Evolutionary conservation across 2,888 invertebrate species (phyloP).

Genomic region (Smittia aterrima): DNA sequence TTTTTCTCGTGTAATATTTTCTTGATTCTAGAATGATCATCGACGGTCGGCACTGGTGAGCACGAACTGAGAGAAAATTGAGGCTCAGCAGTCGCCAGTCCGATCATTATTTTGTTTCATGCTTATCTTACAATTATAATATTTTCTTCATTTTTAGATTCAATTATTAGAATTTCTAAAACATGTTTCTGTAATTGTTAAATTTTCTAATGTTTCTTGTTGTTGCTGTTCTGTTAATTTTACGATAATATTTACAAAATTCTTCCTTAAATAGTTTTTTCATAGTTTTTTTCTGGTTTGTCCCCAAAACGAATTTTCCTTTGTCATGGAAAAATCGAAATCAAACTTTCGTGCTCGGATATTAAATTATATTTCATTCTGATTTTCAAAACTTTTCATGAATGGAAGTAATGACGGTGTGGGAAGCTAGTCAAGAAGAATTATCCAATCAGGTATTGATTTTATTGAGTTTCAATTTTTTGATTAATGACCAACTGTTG

Average conservation of each 20-base stretch:
- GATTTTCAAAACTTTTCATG: too few species aligned
- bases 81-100: background rate
- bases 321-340: too few species aligned
- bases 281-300: background rate
- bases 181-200: conserved; percentile 26
- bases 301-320: too few species aligned
- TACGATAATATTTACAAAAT: background rate
- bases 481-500: too few species aligned
- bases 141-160: conserved; percentile 11
- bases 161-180: conserved; percentile 37
- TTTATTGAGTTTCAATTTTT: too few species aligned
- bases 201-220: conserved; percentile 7
- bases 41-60: background rate
- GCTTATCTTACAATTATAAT: conserved; percentile 32
- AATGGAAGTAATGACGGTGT: too few species aligned
- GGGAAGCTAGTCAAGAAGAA: too few species aligned
- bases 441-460: too few species aligned
- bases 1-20: background rate
- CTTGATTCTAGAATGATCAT: background rate
- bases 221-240: conserved; percentile 13
- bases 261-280: background rate
- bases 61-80: background rate
- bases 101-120: background rate
- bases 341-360: too few species aligned
- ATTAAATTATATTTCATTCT: too few species aligned